Base-by-base conservation (phyloP, 1,140 invertebrate genomes). In the Ostrea edulis region DNA sequence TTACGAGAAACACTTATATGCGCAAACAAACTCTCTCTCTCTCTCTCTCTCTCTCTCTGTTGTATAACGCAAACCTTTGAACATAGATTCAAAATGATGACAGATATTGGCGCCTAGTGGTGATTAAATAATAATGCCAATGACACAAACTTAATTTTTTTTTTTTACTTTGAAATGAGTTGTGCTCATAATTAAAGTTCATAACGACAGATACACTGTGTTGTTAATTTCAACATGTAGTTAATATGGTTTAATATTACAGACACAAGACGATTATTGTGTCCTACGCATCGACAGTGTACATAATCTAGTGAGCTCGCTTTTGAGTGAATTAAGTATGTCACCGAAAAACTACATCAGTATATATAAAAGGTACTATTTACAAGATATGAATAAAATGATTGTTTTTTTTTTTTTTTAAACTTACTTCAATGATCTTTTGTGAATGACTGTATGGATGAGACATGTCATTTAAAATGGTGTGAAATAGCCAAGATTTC, bases 71-170 rank as follows among this genome's bases (percentile, higher is more conserved):
- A 71, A 71, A 71, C 68, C 22, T 71, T 71, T 22, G 71, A 81
- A 81, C 82, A 83, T 20, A 83, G 12, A 83, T 53, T 83, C 82
- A 83, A 83, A 83, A 83, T 83, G 82, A 83, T 83, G 82, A 83
- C 82, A 82, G 81, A 82, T 82, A 82, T 51, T 82, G 81, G 81
- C 35, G 81, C 9, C 81, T 82, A 82, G 81, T 82, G 81, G 44
- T 51, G 81, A 82, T 82, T 51, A 51, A 77, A 77, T 77, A 77
- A 77, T 77, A 77, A 77, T 77, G 71, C 71, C 71, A 77, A 77
- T 77, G 71, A 77, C 71, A 77, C 71, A 77, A 77, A 77, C 71
- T 77, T n/a, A n/a, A n/a, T n/a, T n/a, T n/a, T 77, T 29, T 44
- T 77, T 77, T 77, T 77, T 29, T 77, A 77, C 71, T 77, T n/a